Evolutionary conservation across 1,140 invertebrate genomes (phyloP).

Genomic region (Scaptomyza hsui): DNA sequence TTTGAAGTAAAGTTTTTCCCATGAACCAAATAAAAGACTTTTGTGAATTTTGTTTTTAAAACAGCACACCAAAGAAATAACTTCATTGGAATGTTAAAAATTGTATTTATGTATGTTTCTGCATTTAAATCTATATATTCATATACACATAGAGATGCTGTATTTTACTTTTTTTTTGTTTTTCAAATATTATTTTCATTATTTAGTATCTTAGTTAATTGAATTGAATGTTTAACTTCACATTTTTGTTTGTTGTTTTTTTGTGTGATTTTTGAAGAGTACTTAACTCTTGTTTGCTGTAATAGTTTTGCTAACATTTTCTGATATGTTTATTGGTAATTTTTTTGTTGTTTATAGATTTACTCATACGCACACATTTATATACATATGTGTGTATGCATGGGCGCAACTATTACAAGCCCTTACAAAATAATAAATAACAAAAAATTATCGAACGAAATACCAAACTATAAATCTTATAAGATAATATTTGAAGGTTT

Average conservation of each 20-base stretch:
- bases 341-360: conserved; percentile 35
- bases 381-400: conserved; percentile 2
- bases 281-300: conserved; percentile 73
- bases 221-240: conserved; percentile 32
- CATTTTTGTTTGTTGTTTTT: conserved; percentile 36
- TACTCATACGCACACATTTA: conserved; percentile 18
- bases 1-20: too few relatives aligned
- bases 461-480: neutral
- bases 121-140: conserved; percentile 54
- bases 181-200: conserved; percentile 28
- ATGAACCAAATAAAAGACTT: conserved; percentile 18
- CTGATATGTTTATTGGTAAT: conserved; percentile 49
- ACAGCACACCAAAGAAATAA: conserved; percentile 81
- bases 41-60: conserved; percentile 63
- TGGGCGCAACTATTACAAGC: conserved; percentile 15
- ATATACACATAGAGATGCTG: conserved; percentile 76
- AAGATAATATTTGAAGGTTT: neutral
- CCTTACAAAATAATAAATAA: neutral
- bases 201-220: conserved; percentile 35
- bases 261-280: conserved; percentile 78
- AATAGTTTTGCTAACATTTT: conserved; percentile 48
- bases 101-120: conserved; percentile 76
- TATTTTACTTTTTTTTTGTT: conserved; percentile 34
- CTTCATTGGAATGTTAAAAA: conserved; percentile 83
- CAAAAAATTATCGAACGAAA: neutral